These are phyloP conservation scores for Carollia perspicillata DNA, from an alignment of 2,113 vertebrate species.

Conservation along the genomic window DNA sequence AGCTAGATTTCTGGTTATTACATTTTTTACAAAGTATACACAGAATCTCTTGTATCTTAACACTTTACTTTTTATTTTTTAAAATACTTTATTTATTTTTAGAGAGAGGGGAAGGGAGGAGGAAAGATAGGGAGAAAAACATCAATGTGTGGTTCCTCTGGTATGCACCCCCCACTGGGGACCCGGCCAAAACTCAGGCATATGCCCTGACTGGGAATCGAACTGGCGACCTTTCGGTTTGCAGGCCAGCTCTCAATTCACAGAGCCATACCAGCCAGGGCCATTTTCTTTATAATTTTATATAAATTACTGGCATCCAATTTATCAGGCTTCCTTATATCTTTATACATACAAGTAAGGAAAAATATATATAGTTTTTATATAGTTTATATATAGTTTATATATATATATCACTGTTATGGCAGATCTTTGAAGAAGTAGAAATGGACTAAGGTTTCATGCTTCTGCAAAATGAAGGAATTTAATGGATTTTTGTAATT, in stretches of 20 bases:
- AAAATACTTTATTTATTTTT: too few relatives aligned
- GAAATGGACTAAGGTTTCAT: neutral
- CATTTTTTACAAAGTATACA: neutral
- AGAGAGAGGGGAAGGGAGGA: too few relatives aligned
- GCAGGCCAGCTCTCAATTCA: too few relatives aligned
- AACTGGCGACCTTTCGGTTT: too few relatives aligned
- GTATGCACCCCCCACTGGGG: too few relatives aligned
- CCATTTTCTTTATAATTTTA: slow-evolving; percentile 22
- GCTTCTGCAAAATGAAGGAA: slow-evolving; percentile 14
- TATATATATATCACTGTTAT: neutral
- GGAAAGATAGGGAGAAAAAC: too few relatives aligned
- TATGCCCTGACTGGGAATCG: too few relatives aligned
- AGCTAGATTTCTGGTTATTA: neutral
- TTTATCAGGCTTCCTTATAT: neutral
- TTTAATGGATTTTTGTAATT: neutral
- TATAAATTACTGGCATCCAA: neutral
- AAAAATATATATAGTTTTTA: neutral
- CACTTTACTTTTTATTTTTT: neutral
- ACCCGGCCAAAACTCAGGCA: too few relatives aligned
- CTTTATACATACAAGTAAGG: neutral
- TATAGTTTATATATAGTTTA: neutral
- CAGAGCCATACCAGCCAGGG: too few relatives aligned
- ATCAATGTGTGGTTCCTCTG: too few relatives aligned
- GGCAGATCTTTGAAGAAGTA: neutral
- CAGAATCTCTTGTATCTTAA: neutral